Conservation (phyloP, 1,140 invertebrate genomes). For the Leptopilina boulardi region DNA sequence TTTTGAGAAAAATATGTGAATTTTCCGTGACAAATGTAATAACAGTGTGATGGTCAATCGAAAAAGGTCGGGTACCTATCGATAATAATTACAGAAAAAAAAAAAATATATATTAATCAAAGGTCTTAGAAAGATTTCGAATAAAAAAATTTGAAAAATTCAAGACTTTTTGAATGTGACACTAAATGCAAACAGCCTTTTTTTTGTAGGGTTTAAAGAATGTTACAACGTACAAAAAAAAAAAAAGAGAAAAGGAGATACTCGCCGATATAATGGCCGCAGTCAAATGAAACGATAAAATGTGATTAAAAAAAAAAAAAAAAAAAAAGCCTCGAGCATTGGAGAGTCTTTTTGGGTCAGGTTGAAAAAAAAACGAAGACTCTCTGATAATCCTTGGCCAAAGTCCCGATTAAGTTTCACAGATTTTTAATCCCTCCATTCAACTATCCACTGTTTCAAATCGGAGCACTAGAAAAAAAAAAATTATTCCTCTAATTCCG, state of each 20-base stretch:
- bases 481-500: constrained; percentile 56
- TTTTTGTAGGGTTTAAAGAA: background rate
- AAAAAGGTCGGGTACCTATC: constrained; percentile 4
- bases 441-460: constrained; percentile 62
- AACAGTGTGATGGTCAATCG: background rate
- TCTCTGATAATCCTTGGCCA: constrained; percentile 54
- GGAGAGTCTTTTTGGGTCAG: constrained; percentile 14
- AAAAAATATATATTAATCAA: no score
- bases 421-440: constrained; percentile 66
- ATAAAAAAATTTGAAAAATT: background rate
- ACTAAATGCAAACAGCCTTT: background rate
- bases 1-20: no score
- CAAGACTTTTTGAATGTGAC: background rate
- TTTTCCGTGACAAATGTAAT: no score
- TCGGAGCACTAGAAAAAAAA: constrained; percentile 56
- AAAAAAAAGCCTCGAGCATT: background rate
- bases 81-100: no score
- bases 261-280: background rate
- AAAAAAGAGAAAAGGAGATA: constrained; percentile 17
- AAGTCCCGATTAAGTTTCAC: constrained; percentile 72
- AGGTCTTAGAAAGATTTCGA: no score
- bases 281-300: constrained; percentile 26
- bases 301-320: constrained; percentile 2
- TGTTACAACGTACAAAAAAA: constrained; percentile 14
- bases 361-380: constrained; percentile 28